A percentile compares a stretch with the other conserved stretches of the same genome.
These are phyloP conservation scores for Caenorhabditis panamensis DNA, from an alignment of 2,888 invertebrate species.

Conservation along the genomic window DNA sequence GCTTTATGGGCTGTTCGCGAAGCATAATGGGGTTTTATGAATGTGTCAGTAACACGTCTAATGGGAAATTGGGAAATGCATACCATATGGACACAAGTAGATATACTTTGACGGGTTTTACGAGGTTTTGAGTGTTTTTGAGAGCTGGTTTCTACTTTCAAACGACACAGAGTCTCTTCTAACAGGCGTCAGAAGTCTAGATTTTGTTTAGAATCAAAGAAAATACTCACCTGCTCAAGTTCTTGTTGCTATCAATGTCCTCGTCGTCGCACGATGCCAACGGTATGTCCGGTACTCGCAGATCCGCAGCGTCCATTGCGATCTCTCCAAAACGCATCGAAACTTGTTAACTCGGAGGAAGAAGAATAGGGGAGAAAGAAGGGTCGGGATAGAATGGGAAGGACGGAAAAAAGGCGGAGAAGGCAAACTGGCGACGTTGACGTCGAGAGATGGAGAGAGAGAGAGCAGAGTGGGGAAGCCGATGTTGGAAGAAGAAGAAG, in stretches of 20 bases:
- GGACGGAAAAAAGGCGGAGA: conserved; percentile 25
- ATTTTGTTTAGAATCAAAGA: background rate
- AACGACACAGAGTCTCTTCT: no score
- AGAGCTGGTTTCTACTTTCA: background rate
- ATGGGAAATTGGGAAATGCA: conserved; percentile 9
- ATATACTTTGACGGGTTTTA: background rate
- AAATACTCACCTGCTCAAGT: conserved; percentile 47
- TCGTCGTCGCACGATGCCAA: conserved; percentile 75
- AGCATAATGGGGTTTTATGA: conserved; percentile 24
- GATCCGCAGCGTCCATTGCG: conserved; percentile 68
- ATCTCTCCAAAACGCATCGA: conserved; percentile 62
- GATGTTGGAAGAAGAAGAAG: conserved; percentile 17
- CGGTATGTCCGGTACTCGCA: conserved; percentile 76
- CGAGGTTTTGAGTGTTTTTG: background rate
- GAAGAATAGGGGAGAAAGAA: conserved; percentile 9
- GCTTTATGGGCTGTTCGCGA: conserved; percentile 47
- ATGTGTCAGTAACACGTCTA: conserved; percentile 26
- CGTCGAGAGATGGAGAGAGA: conserved; percentile 17
- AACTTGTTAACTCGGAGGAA: conserved; percentile 12
- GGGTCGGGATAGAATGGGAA: conserved; percentile 17
- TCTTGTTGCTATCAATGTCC: conserved; percentile 64
- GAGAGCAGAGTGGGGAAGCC: conserved; percentile 7
- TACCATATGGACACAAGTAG: conserved; percentile 16
- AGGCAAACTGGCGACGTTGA: conserved; percentile 44
- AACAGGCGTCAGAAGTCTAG: no score